phyloP scores from a whole-genome alignment of 2,888 invertebrate species.

The Lamellibrachia columna region DNA sequence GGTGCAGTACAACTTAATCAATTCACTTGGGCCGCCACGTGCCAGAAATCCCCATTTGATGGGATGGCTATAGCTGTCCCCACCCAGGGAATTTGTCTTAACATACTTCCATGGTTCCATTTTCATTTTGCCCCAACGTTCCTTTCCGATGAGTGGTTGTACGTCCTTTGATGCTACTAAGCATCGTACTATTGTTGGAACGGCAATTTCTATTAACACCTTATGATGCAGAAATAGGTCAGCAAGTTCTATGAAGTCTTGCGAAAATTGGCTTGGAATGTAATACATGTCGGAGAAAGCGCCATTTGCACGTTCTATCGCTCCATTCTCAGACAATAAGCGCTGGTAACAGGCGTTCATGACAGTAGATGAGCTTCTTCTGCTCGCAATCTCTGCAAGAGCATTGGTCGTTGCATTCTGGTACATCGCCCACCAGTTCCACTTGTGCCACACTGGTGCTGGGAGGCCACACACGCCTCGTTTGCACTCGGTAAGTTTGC shows the following conservation, averaged over 20 bases:
- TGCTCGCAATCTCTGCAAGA: neutral
- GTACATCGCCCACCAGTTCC: constrained; percentile 41
- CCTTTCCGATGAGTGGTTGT: constrained; percentile 28
- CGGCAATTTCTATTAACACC: constrained; percentile 44
- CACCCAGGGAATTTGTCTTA: constrained; percentile 28
- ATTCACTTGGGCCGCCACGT: constrained; percentile 32
- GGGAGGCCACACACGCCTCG: constrained; percentile 41
- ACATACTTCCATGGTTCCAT: constrained; percentile 40
- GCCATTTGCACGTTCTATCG: constrained; percentile 33
- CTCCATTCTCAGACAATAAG: constrained; percentile 35
- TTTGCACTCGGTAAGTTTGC: constrained; percentile 35
- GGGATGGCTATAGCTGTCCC: constrained; percentile 40
- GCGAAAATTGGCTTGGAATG: constrained; percentile 37
- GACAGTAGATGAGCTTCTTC: neutral
- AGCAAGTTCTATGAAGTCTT: constrained; percentile 32
- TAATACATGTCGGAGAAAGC: constrained; percentile 43
- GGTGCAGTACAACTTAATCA: constrained; percentile 29
- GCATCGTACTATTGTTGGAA: constrained; percentile 39
- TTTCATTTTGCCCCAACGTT: constrained; percentile 29
- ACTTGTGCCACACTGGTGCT: constrained; percentile 26
- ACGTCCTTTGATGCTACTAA: constrained; percentile 29
- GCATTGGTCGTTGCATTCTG: constrained; percentile 24
- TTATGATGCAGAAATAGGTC: constrained; percentile 36
- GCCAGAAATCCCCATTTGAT: neutral
- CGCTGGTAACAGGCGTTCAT: constrained; percentile 35